Evolutionary conservation across 2,797 vertebrate species (phyloP).

Genomic region (Rhabdophis nuchalis): DNA sequence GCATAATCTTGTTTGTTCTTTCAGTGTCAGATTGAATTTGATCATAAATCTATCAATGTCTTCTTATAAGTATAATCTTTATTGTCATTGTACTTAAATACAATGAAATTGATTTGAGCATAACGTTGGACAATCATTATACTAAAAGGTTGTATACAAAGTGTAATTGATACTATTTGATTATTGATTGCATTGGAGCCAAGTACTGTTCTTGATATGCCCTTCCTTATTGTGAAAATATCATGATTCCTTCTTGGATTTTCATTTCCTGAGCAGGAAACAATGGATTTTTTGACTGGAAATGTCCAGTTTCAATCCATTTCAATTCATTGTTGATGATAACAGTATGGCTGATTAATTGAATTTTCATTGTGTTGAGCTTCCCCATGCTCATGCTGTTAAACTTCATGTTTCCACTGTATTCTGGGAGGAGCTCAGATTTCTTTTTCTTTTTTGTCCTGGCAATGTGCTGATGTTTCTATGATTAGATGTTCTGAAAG

Average conservation of each 20-base stretch:
- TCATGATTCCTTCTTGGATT: not conserved
- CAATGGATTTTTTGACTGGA: not conserved
- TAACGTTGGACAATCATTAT: not conserved
- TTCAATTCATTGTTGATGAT: not conserved
- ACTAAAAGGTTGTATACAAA: not conserved
- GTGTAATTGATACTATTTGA: not conserved
- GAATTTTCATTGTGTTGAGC: not conserved
- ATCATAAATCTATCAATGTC: no score
- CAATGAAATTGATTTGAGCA: no score
- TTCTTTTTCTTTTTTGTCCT: not conserved
- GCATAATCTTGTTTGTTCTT: no score
- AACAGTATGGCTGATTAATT: not conserved
- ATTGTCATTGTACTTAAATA: no score
- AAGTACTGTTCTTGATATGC: not conserved
- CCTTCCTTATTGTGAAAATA: not conserved
- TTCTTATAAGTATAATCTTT: no score
- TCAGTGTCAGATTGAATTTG: no score
- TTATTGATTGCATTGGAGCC: not conserved
- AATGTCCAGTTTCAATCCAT: not conserved
- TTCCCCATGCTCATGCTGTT: not conserved
- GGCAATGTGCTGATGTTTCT: no score
- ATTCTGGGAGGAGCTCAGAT: not conserved
- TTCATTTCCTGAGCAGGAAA: not conserved
- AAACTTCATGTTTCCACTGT: not conserved
- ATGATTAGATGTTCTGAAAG: no score